Conservation (phyloP, 2,888 invertebrate species). For the Philereme vetulata region DNA sequence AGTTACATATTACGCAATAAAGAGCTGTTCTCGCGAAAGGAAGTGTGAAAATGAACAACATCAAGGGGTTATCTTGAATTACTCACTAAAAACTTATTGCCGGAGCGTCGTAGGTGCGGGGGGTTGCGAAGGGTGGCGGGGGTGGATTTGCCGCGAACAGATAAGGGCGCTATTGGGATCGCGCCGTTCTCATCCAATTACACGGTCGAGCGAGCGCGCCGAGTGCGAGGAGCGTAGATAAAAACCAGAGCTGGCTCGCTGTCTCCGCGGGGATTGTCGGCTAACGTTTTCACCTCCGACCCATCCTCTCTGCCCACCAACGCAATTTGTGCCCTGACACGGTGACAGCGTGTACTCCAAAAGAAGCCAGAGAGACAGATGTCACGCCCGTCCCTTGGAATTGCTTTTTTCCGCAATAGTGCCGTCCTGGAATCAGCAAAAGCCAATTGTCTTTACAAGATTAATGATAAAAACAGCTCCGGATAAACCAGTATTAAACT, state of each 20-base stretch:
- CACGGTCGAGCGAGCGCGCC: conserved; percentile 81
- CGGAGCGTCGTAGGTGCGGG: conserved; percentile 55
- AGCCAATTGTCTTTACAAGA: not conserved
- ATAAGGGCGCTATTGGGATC: conserved; percentile 84
- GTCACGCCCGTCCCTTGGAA: conserved; percentile 16
- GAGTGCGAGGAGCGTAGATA: conserved; percentile 76
- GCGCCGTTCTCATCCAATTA: conserved; percentile 84
- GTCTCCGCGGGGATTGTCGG: conserved; percentile 81
- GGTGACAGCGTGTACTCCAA: conserved; percentile 40
- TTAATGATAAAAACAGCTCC: not conserved
- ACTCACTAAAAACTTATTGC: conserved; percentile 84
- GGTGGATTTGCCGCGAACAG: conserved; percentile 81
- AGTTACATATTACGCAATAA: conserved; percentile 84
- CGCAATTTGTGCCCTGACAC: conserved; percentile 52
- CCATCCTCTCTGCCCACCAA: conserved; percentile 57
- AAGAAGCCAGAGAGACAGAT: conserved; percentile 23
- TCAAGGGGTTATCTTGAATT: conserved; percentile 84
- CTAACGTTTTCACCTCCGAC: conserved; percentile 78
- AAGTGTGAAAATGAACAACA: conserved; percentile 84
- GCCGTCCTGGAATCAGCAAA: not conserved
- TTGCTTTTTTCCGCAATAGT: conserved; percentile 22
- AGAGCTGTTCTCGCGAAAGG: conserved; percentile 84
- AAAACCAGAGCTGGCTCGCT: conserved; percentile 74
- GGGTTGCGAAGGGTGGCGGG: conserved; percentile 54
- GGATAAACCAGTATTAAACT: not conserved